Conservation (phyloP, 2,888 invertebrate genomes). For the Galerucella calmariensis region DNA sequence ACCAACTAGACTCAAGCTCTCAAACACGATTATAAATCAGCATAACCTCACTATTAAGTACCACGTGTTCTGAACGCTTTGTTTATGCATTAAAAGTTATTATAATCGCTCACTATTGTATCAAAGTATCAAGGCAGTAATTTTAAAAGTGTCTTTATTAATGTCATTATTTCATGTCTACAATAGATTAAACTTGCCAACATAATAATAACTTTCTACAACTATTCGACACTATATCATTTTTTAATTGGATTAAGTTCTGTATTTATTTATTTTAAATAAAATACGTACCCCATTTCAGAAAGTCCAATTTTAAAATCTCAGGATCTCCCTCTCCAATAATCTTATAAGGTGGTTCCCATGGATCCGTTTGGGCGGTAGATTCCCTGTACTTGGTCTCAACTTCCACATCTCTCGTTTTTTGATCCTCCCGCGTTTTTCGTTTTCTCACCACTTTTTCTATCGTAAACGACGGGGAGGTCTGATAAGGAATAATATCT, state of each 20-base stretch:
- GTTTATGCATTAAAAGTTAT: too few species aligned
- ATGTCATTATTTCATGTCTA: not conserved
- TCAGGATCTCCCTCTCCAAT: conserved; percentile 69
- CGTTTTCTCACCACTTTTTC: conserved; percentile 42
- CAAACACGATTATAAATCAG: too few species aligned
- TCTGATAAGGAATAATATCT: conserved; percentile 47
- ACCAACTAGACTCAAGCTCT: too few species aligned
- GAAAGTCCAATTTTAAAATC: conserved; percentile 71
- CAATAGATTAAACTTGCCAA: not conserved
- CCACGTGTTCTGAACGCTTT: too few species aligned
- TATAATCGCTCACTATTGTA: too few species aligned
- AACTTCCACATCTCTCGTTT: conserved; percentile 56
- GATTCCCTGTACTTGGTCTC: conserved; percentile 82
- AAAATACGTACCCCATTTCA: conserved; percentile 60
- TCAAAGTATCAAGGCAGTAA: too few species aligned
- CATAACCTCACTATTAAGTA: too few species aligned
- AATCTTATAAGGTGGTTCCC: conserved; percentile 75
- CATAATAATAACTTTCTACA: not conserved
- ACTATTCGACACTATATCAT: too few species aligned
- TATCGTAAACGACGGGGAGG: conserved; percentile 50
- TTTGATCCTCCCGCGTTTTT: conserved; percentile 36
- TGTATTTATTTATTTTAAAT: not conserved
- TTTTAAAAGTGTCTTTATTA: too few species aligned
- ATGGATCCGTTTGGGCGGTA: conserved; percentile 81
- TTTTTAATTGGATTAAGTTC: too few species aligned